Conservation (phyloP, 2,113 vertebrate genomes). For the Gymnocephalus cernua region DNA sequence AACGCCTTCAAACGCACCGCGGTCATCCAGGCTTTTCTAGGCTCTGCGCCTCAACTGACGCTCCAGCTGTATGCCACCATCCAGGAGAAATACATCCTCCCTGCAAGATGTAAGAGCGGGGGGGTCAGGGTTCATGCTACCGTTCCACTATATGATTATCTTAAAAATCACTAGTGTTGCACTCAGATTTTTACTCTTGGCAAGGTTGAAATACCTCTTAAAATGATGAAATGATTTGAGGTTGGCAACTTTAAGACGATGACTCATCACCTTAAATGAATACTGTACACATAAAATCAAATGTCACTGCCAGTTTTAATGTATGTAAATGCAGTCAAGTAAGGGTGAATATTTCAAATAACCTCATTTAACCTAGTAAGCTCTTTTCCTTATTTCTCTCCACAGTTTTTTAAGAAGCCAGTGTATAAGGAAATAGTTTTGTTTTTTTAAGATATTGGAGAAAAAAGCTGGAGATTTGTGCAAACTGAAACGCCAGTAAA, state of each 20-base stretch:
- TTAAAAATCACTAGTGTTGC: background rate
- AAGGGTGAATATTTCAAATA: background rate
- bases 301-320: background rate
- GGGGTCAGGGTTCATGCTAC: background rate
- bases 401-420: too few relatives aligned
- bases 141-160: background rate
- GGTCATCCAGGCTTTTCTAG: slow-evolving; percentile 96
- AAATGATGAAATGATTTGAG: background rate
- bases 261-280: background rate
- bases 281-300: background rate
- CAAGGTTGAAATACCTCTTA: background rate
- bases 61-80: slow-evolving; percentile 95
- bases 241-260: background rate
- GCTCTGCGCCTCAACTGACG: slow-evolving; percentile 95
- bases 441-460: background rate
- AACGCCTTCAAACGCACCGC: slow-evolving; percentile 96
- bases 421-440: background rate
- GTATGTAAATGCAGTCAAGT: background rate
- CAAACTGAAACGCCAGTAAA: background rate
- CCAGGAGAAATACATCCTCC: slow-evolving; percentile 88
- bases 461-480: background rate
- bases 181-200: background rate
- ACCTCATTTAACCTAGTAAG: background rate
- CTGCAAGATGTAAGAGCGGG: slow-evolving; percentile 84
- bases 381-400: background rate